Evolutionary conservation across 1,140 invertebrate species (phyloP), one percentile per base, ranked within the genome.

Genomic region (Calycopis cecrops): DNA sequence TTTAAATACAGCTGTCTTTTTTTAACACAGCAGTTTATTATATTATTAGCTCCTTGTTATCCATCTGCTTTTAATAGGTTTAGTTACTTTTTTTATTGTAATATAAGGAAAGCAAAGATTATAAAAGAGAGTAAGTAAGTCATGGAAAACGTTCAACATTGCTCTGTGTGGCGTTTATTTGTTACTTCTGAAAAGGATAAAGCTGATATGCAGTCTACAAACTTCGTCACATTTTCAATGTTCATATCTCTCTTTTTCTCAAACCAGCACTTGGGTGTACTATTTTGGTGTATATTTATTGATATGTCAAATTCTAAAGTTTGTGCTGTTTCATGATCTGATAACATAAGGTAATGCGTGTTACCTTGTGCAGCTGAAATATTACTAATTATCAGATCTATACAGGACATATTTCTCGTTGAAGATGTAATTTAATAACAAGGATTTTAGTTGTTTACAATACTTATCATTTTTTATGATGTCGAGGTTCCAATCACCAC

Each of bases 91-190:
- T 55, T 55, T n/a, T 47, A 28, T 34, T 9, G 16, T 21, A 0
- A 52, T 40, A 10, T 18, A 48, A 1, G 53, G 53, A 21, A 55
- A 55, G 18, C 42, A 55, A 9, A 55, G 14, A 48, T 55, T 55
- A n/a, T 37, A 55, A 35, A 55, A 55, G 6, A 55, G 21, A 9
- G 35, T 8, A 35, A 55, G 18, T 35, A 47, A 8, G 2, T 47
- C 38, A 34, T 54, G 38, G 9, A 54, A 54, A 33, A 35, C 28
- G 9, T 35, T 47, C 28, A 54, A 54, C 40, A 42, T 14, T 44
- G 17, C 12, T 54, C 34, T 34, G 40, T 33, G 33, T 47, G 37
- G 38, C 10, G 21, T 34, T 35, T 21, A 34, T 50, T 21, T 17
- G 16, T 16, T 28, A 52, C 18, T 40, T 52, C 51, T 0, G 51